Conservation (phyloP, 2,888 invertebrate species). For the Priocnemis perturbator region DNA sequence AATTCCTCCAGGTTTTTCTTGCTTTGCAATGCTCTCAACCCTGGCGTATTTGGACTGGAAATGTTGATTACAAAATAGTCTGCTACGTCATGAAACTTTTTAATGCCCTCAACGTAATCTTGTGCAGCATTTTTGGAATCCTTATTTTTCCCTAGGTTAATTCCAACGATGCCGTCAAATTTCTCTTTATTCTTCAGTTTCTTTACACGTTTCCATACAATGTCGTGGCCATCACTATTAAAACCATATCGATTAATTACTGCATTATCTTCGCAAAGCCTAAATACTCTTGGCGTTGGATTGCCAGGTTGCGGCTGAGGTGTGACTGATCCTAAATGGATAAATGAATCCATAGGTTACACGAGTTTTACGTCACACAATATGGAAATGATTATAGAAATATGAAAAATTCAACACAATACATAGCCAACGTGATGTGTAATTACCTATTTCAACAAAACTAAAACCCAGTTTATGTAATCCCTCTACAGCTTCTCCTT, state of each 20-base stretch:
- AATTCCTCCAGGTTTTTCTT: slow-evolving; percentile 85
- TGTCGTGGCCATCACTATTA: slow-evolving; percentile 94
- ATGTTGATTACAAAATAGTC: slow-evolving; percentile 98
- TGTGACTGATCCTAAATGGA: slow-evolving; percentile 83
- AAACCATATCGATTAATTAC: slow-evolving; percentile 98
- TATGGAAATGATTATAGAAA: too few relatives aligned
- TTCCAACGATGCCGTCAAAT: slow-evolving; percentile 85
- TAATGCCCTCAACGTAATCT: slow-evolving; percentile 92
- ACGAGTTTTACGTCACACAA: too few relatives aligned
- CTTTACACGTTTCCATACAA: slow-evolving; percentile 82
- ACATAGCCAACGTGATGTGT: too few relatives aligned
- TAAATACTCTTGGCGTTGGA: slow-evolving; percentile 93
- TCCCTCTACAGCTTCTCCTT: slow-evolving; percentile 92
- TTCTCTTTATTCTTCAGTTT: slow-evolving; percentile 77
- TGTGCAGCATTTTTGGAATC: slow-evolving; percentile 82
- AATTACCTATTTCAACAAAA: slow-evolving; percentile 92
- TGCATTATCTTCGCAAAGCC: slow-evolving; percentile 89
- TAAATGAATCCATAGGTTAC: background rate
- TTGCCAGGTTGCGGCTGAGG: slow-evolving; percentile 96
- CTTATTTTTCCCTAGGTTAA: slow-evolving; percentile 98
- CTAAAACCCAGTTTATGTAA: slow-evolving; percentile 92
- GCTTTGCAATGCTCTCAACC: slow-evolving; percentile 88
- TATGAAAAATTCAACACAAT: too few relatives aligned
- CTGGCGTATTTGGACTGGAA: slow-evolving; percentile 95
- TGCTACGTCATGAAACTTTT: slow-evolving; percentile 87